These are phyloP conservation scores for Cranoglanis bouderius DNA, from an alignment of 2,113 vertebrate genomes.

Conservation along the genomic window DNA sequence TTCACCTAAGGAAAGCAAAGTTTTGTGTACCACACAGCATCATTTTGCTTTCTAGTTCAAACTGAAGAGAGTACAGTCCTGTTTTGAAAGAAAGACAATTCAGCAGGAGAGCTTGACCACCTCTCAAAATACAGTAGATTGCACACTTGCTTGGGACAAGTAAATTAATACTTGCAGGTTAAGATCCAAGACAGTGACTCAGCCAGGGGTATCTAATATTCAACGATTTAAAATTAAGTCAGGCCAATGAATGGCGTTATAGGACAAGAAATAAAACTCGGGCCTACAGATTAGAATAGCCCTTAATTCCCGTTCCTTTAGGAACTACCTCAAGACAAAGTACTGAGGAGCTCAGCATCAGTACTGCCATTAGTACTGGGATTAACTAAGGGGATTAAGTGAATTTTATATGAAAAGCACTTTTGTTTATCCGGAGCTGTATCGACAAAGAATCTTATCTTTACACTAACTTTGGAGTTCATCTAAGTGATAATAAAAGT, in stretches of 20 bases:
- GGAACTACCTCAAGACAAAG: slow-evolving; percentile 5
- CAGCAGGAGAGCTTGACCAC: background rate
- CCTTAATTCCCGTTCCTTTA: background rate
- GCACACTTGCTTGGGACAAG: background rate
- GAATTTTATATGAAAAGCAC: background rate
- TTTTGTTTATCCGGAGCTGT: too few species aligned
- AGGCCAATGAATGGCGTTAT: too few species aligned
- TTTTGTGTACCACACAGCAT: too few species aligned
- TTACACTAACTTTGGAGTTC: too few species aligned
- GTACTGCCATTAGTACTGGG: background rate
- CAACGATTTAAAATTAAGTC: too few species aligned
- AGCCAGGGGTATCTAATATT: background rate
- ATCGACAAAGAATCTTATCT: too few species aligned
- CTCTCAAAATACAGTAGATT: background rate
- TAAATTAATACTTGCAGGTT: background rate
- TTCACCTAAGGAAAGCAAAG: slow-evolving; percentile 42
- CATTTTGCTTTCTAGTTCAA: background rate
- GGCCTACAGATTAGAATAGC: too few species aligned
- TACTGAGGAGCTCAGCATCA: too few species aligned
- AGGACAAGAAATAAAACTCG: too few species aligned
- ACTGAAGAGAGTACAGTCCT: rapidly evolving
- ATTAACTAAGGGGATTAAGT: background rate
- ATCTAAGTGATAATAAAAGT: too few species aligned
- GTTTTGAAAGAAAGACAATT: background rate
- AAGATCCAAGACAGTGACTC: background rate